These are phyloP conservation scores for Chironomus riparius DNA, from an alignment of 2,888 invertebrate species.

Conservation along the genomic window DNA sequence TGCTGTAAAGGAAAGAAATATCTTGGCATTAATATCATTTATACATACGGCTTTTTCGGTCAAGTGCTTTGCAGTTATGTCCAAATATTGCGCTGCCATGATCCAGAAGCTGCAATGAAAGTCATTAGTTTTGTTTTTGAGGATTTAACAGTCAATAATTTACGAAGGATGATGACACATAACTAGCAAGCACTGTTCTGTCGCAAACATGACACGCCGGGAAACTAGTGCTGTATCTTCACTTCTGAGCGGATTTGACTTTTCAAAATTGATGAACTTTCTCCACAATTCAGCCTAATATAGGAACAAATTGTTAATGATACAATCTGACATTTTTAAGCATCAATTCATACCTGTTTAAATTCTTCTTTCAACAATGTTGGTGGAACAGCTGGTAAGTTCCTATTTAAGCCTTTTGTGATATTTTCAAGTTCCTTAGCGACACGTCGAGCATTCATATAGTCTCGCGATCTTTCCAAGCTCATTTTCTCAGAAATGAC, in stretches of 20 bases:
- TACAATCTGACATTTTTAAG: neutral
- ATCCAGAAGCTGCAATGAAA: slow-evolving; percentile 78
- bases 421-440: slow-evolving; percentile 94
- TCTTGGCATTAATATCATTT: neutral
- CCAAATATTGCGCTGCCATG: slow-evolving; percentile 94
- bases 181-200: slow-evolving; percentile 94
- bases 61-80: slow-evolving; percentile 86
- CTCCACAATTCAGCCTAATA: slow-evolving; percentile 93
- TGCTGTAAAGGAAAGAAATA: neutral
- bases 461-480: slow-evolving; percentile 88
- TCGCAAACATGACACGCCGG: slow-evolving; percentile 93
- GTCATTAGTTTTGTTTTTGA: neutral
- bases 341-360: slow-evolving; percentile 60
- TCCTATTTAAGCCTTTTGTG: slow-evolving; percentile 88
- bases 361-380: slow-evolving; percentile 80
- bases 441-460: slow-evolving; percentile 93
- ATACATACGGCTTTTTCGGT: slow-evolving; percentile 83
- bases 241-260: slow-evolving; percentile 88
- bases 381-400: slow-evolving; percentile 95
- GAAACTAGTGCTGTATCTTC: slow-evolving; percentile 93
- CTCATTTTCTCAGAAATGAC: slow-evolving; percentile 93
- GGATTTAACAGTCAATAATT: neutral
- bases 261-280: slow-evolving; percentile 96
- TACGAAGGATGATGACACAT: slow-evolving; percentile 80
- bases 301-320: slow-evolving; percentile 29